Evolutionary conservation across 2,113 vertebrate species (phyloP).

Genomic region (Alces alces): DNA sequence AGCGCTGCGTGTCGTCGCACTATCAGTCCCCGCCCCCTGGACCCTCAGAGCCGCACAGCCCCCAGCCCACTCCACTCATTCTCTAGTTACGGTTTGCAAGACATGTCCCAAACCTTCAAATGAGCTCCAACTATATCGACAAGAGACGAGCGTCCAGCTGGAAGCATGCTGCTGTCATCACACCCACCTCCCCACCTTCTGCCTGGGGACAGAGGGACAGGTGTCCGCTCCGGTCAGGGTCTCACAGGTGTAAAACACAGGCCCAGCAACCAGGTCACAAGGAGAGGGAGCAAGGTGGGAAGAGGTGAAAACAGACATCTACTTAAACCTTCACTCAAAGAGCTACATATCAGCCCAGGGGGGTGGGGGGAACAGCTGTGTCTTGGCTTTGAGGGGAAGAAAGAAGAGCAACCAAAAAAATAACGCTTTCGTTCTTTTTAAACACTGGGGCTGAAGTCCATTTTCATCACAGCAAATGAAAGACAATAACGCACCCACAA

Average conservation of each 20-base stretch:
- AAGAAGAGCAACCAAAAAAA: conserved; percentile 27
- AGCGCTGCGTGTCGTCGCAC: background rate
- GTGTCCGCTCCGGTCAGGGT: conserved; percentile 28
- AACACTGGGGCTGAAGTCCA: background rate
- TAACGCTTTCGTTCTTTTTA: conserved; percentile 35
- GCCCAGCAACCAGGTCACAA: background rate
- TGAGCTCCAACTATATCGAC: conserved; percentile 34
- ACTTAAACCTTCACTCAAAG: conserved; percentile 24
- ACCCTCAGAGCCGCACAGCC: background rate
- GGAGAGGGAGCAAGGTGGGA: background rate
- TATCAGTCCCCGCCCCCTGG: background rate
- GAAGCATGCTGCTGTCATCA: background rate
- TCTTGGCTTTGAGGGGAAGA: conserved; percentile 23
- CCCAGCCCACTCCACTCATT: background rate
- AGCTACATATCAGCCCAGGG: background rate
- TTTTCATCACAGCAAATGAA: conserved; percentile 16
- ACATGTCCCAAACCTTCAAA: conserved; percentile 44
- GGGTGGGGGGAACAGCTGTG: background rate
- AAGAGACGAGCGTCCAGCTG: conserved; percentile 16
- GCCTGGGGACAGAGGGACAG: conserved; percentile 43
- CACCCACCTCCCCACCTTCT: conserved; percentile 17
- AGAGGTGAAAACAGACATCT: background rate
- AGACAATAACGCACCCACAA: background rate
- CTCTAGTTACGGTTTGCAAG: conserved; percentile 25
- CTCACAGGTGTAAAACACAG: background rate